phyloP scores from a whole-genome alignment of 1,140 invertebrate species.

The Drosophila takahashii region DNA sequence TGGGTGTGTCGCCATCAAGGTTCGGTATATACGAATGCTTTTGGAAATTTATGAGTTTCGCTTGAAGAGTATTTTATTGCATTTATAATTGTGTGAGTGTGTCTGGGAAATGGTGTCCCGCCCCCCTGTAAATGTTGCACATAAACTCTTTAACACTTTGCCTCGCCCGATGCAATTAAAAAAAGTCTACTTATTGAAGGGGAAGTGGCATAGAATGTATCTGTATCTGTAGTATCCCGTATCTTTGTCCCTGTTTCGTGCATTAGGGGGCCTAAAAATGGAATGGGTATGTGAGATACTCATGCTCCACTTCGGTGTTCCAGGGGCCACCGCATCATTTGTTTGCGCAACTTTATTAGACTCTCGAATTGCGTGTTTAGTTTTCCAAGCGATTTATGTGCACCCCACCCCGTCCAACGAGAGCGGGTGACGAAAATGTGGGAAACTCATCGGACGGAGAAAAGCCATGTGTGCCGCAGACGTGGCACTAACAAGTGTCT shows the following conservation, averaged over 20 bases:
- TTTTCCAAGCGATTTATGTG: constrained; percentile 77
- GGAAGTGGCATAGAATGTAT: constrained; percentile 66
- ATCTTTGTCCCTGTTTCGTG: constrained; percentile 63
- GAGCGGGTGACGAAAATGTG: constrained; percentile 71
- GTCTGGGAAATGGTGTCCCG: constrained; percentile 69
- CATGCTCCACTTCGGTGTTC: constrained; percentile 72
- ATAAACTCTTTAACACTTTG: constrained; percentile 84
- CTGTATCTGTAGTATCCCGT: constrained; percentile 43
- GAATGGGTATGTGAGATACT: neutral
- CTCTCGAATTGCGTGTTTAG: constrained; percentile 82
- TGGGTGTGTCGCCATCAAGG: constrained; percentile 61
- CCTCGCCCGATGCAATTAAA: constrained; percentile 79
- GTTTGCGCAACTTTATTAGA: constrained; percentile 83
- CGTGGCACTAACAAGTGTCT: constrained; percentile 64
- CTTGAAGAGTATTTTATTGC: constrained; percentile 84
- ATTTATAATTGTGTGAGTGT: constrained; percentile 80
- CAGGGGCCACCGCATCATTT: constrained; percentile 80
- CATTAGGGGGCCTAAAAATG: constrained; percentile 50
- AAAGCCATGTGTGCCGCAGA: constrained; percentile 60
- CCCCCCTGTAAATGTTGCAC: constrained; percentile 76
- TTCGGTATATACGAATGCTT: constrained; percentile 59
- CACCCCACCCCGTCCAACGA: constrained; percentile 35
- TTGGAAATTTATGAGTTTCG: constrained; percentile 84
- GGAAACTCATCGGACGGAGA: constrained; percentile 51
- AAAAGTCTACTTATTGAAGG: constrained; percentile 76